Conservation (phyloP, 2,113 vertebrate genomes). For the Rynchops niger region DNA sequence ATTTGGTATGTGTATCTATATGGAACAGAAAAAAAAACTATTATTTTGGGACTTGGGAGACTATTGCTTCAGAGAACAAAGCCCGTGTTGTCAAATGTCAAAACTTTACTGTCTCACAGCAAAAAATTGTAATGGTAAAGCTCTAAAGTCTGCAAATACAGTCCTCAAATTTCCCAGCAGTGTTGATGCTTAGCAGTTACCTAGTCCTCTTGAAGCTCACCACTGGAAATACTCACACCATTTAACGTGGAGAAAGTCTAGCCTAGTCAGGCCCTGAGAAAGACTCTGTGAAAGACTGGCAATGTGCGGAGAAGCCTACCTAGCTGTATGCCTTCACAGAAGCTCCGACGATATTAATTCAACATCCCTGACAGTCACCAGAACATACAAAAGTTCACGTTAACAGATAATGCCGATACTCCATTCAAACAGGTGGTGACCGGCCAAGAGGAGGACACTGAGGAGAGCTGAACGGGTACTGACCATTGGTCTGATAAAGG, state of each 20-base stretch:
- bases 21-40: not conserved
- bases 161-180: not conserved
- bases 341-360: not conserved
- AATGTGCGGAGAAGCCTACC: not conserved
- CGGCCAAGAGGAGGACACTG: not conserved
- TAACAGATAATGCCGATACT: not conserved
- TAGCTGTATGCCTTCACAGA: not conserved
- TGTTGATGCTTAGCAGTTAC: not conserved
- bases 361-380: not conserved
- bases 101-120: not conserved
- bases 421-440: not conserved
- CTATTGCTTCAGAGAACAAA: not conserved
- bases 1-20: not conserved
- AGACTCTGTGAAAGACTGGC: not conserved
- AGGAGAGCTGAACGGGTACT: not conserved
- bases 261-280: not conserved
- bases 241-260: not conserved
- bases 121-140: not conserved
- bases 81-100: not conserved
- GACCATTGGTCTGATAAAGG: not conserved
- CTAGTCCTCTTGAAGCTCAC: not conserved
- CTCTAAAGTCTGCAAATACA: not conserved
- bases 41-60: not conserved
- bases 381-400: not conserved
- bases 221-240: not conserved